Evolutionary conservation across 2,888 invertebrate genomes (phyloP), one percentile per base, ranked within the genome.

Genomic region (Tetanocera ferruginea): DNA sequence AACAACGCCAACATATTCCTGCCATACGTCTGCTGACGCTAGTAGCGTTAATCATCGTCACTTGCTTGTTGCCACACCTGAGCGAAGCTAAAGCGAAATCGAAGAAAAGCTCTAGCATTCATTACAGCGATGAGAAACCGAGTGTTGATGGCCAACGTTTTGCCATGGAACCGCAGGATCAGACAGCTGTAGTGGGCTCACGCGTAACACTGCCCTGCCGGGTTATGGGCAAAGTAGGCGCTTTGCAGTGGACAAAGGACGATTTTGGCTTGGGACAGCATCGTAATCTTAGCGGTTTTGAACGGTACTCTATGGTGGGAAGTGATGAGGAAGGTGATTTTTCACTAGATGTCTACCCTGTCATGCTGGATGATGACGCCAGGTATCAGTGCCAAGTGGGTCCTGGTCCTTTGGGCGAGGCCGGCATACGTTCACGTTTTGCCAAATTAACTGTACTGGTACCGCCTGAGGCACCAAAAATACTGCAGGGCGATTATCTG

Each of bases 211-310:
- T 98, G 78, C 96, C 97, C 31, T 98, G 98, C 89, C 92, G 96
- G 55, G 97, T 98, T 55, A 94, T 96, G 86, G 94, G 96, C 88
- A 96, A 97, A 89, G 93, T 93, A 80, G 98, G 98, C 0, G 93
- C 94, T 72, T 92, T 98, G 75, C 98, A 98, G 89, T 98, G 99
- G 99, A 98, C 98, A 72, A 96, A 97, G 88, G 97, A 98, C 86
- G 98, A 97, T 88, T 98, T 98, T 86, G 98, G 98, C 0, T 92
- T 99, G 74, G 98, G 98, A 9, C 94, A 95, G 0, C 95, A 97
- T 83, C 92, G 98, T 79, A 95, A 96, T 84, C 92, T 98, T 80
- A 95, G 95, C 75, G 97, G 97, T 49, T 98, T 96, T 90, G 96
- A 97, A 78, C 92, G 98, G 76, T 98, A 98, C 90, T 93, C 95